Base-by-base conservation (phyloP, 2,797 vertebrate genomes). In the Perodicticus potto region DNA sequence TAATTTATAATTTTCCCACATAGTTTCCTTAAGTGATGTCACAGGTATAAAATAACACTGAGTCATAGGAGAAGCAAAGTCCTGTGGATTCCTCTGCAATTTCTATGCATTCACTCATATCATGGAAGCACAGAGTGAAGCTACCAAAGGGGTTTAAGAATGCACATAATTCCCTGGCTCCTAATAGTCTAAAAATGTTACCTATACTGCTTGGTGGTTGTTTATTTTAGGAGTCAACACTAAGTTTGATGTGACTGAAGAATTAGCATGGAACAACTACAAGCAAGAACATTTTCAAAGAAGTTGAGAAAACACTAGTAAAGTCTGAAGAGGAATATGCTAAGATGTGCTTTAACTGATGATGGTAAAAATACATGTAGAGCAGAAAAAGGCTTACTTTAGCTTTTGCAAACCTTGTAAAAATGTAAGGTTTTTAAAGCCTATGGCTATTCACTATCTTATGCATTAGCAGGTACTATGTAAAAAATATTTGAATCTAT, bases 81-180 rank as follows among this genome's bases (percentile, higher is more conserved):
- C 98, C 97, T 98, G 98, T 98, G 98, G 98, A 98, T 98, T 94
- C 87, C 94, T 97, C 97, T 92, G 73, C 98, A 37, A 7, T 97
- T 98, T 91, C 93, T 98, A 77, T 98, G 98, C 98, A 98, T 98
- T 98, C 98, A 82, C 95, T 97, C 98, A 97, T 98, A 98, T 96
- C 98, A 96, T 97, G 98, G 98, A 45, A 97, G 98, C 98, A 82
- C 3, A 29, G 0, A 34, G 27, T 22, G 40, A 89, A 88, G 97
- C 98, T 89, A 29, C 98, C 98, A 98, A 97, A 98, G 97, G 98
- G 98, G 98, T 98, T 97, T 98, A 96, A 97, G 98, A 98, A 98
- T 98, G 98, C 98, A 98, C 98, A 98, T 98, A 53, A 22, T 29
- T 34, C 40, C 72, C 45, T 89, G 70, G 59, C 43, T 65, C 43